A percentile compares a stretch with the other conserved stretches of the same genome.
Conservation (phyloP, 2,888 invertebrate genomes). For the Tenthredo notha region DNA sequence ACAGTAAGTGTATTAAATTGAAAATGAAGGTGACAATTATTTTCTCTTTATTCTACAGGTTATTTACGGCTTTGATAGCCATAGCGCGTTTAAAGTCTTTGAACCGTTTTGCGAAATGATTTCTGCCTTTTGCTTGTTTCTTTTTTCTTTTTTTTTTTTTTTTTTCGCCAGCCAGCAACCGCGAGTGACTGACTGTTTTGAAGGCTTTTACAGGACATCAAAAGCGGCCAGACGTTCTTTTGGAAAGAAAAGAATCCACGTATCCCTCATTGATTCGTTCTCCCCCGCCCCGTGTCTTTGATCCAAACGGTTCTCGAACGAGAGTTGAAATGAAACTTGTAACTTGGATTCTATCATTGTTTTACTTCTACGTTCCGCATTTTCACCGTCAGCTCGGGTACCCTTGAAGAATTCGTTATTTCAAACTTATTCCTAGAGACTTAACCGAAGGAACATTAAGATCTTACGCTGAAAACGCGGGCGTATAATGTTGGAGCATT, state of each 20-base stretch:
- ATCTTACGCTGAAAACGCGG: background rate
- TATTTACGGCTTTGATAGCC: background rate
- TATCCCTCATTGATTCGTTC: slow-evolving; percentile 27
- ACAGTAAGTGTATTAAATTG: slow-evolving; percentile 82
- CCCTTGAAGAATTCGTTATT: slow-evolving; percentile 13
- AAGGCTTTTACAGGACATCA: slow-evolving; percentile 30
- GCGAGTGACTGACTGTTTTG: slow-evolving; percentile 13
- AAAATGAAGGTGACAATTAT: slow-evolving; percentile 38
- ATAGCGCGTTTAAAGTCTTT: background rate
- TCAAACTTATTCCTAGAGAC: slow-evolving; percentile 13
- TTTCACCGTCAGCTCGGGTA: background rate
- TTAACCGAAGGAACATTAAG: slow-evolving; percentile 21
- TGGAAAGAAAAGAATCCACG: slow-evolving; percentile 22
- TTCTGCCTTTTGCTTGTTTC: background rate
- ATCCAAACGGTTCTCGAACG: slow-evolving; percentile 26
- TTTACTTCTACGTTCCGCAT: background rate
- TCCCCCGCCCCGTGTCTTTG: slow-evolving; percentile 1
- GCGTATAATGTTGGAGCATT: background rate
- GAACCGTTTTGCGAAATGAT: slow-evolving; percentile 1
- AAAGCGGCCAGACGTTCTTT: background rate
- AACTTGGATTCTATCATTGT: slow-evolving; percentile 43
- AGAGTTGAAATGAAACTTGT: slow-evolving; percentile 33
- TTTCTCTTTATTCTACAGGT: background rate
- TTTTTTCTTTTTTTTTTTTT: background rate
- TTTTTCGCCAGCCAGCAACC: background rate